A percentile compares a stretch with the other conserved stretches of the same genome.
These are phyloP conservation scores for Gymnocypris eckloni DNA, from an alignment of 2,797 vertebrate genomes.

Conservation along the genomic window DNA sequence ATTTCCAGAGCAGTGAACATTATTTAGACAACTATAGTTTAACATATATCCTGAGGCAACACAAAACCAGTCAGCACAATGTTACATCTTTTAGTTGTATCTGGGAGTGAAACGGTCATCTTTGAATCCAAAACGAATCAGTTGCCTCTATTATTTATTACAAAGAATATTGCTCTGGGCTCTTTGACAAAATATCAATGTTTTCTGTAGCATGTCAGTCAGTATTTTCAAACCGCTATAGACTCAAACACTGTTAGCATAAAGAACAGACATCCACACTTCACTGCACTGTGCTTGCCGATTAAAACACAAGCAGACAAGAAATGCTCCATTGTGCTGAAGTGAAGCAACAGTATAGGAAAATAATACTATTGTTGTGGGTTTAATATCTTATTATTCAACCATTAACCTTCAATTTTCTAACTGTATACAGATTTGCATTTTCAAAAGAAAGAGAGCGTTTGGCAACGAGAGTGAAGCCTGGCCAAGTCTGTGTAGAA, in stretches of 20 bases:
- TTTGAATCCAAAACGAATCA: background rate
- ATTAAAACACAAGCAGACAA: slow-evolving; percentile 48
- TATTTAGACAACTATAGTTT: slow-evolving; percentile 16
- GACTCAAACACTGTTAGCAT: background rate
- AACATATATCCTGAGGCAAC: slow-evolving; percentile 17
- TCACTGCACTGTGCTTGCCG: slow-evolving; percentile 41
- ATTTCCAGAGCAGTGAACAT: slow-evolving; percentile 2
- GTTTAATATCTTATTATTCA: background rate
- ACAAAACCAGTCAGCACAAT: slow-evolving; percentile 13
- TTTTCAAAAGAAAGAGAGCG: background rate
- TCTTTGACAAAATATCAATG: background rate
- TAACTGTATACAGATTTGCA: background rate
- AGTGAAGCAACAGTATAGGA: background rate
- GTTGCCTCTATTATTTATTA: background rate
- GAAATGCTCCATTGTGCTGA: slow-evolving; percentile 42
- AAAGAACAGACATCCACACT: slow-evolving; percentile 23
- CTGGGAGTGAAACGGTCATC: background rate
- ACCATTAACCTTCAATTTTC: background rate
- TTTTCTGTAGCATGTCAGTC: background rate
- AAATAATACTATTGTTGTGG: background rate
- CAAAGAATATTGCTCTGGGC: background rate
- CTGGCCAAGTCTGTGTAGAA: slow-evolving; percentile 51
- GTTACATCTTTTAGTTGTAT: background rate
- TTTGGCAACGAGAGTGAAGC: slow-evolving; percentile 51
- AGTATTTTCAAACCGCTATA: background rate